phyloP scores from a whole-genome alignment of 2,797 vertebrate species.

The Macrochelys suwanniensis region DNA sequence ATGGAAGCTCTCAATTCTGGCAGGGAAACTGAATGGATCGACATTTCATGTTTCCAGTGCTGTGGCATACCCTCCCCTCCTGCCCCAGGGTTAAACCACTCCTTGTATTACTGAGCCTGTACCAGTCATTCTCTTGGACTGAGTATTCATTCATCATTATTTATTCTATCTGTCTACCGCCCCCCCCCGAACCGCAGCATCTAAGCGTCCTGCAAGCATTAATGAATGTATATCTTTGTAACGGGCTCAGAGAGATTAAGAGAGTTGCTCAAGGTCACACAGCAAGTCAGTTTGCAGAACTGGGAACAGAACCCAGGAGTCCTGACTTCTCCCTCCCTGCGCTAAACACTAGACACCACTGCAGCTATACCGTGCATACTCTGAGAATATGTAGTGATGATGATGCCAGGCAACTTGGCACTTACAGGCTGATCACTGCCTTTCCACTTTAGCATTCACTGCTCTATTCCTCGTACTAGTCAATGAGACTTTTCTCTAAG shows the following conservation, averaged over 20 bases:
- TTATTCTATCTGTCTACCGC: not conserved
- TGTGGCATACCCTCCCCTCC: not conserved
- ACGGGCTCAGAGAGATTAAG: not conserved
- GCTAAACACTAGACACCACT: not conserved
- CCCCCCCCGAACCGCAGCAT: not conserved
- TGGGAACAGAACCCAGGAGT: not conserved
- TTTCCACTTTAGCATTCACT: not conserved
- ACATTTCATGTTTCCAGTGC: not conserved
- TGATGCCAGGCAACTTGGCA: not conserved
- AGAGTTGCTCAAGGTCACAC: not conserved
- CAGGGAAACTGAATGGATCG: not conserved
- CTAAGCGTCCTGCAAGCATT: not conserved
- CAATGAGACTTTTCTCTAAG: not conserved
- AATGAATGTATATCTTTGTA: not conserved
- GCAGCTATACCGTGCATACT: not conserved
- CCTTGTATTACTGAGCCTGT: not conserved
- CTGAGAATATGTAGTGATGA: not conserved
- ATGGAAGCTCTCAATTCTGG: accelerated
- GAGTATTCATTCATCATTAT: not conserved
- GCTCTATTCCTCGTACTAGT: not conserved
- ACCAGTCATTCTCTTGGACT: not conserved
- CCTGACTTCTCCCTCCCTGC: not conserved
- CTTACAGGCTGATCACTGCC: not conserved
- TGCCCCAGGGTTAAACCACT: not conserved
- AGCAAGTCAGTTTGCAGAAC: not conserved